Evolutionary conservation across 2,797 vertebrate species (phyloP).

Genomic region (Halcyon badia): DNA sequence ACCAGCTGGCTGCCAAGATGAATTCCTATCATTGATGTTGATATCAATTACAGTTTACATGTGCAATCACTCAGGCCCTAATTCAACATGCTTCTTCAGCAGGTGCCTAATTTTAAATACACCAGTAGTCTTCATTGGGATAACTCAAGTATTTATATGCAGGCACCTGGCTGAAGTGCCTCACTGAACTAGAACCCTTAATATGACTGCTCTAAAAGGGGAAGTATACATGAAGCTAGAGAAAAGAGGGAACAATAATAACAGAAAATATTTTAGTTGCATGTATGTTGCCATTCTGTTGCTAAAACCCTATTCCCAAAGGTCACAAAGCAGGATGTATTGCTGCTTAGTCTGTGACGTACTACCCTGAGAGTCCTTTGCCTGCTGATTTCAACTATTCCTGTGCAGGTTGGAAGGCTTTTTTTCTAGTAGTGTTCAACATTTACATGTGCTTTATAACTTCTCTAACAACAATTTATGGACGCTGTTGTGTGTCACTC

Average conservation of each 20-base stretch:
- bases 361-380: background rate
- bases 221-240: background rate
- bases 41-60: background rate
- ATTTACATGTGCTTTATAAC: background rate
- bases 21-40: background rate
- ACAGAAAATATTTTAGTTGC: background rate
- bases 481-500: background rate
- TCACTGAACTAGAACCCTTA: background rate
- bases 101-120: background rate
- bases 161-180: background rate
- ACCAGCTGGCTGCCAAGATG: background rate
- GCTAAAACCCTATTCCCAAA: background rate
- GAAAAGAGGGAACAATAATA: background rate
- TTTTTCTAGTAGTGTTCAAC: background rate
- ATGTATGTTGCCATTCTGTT: background rate
- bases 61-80: background rate
- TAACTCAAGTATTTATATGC: background rate
- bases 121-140: background rate
- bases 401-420: background rate
- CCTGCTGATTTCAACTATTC: background rate
- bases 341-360: background rate
- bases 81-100: background rate
- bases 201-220: rapidly evolving
- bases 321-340: background rate
- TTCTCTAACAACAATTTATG: background rate